phyloP scores from a whole-genome alignment of 2,797 vertebrate species.

The Aeoliscus strigatus region DNA sequence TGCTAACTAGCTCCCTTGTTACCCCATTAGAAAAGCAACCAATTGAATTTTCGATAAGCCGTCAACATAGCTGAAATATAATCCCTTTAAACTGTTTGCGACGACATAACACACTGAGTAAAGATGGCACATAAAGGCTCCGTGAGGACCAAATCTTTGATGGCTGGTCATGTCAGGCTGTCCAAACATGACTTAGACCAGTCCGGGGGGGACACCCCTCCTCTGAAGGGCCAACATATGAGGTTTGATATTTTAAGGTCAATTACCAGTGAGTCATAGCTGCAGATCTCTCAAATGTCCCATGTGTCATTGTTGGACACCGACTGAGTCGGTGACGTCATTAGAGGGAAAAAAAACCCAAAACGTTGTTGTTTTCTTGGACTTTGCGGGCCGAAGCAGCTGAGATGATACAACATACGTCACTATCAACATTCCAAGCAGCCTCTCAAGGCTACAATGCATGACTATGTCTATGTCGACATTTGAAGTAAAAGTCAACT shows the following conservation, averaged over 20 bases:
- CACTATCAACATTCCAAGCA: conserved; percentile 66
- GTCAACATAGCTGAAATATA: conserved; percentile 30
- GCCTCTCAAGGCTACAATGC: too few relatives aligned
- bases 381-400: conserved; percentile 54
- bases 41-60: conserved; percentile 39
- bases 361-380: conserved; percentile 59
- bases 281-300: conserved; percentile 52
- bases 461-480: too few relatives aligned
- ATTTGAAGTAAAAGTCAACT: too few relatives aligned
- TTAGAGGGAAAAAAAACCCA: conserved; percentile 41
- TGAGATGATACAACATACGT: conserved; percentile 63
- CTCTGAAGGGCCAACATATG: conserved; percentile 42
- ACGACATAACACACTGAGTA: conserved; percentile 16
- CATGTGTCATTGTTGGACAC: conserved; percentile 54
- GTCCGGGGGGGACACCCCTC: conserved; percentile 21
- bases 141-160: conserved; percentile 19
- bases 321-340: conserved; percentile 56
- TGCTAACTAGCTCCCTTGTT: conserved; percentile 39
- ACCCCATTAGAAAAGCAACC: conserved; percentile 39
- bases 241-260: conserved; percentile 72
- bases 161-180: conserved; percentile 42
- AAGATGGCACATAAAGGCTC: too few relatives aligned
- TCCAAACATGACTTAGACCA: conserved; percentile 62
- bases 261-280: conserved; percentile 68
- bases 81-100: conserved; percentile 22